Conservation (phyloP, 2,888 invertebrate genomes). For the Mimas tiliae region DNA sequence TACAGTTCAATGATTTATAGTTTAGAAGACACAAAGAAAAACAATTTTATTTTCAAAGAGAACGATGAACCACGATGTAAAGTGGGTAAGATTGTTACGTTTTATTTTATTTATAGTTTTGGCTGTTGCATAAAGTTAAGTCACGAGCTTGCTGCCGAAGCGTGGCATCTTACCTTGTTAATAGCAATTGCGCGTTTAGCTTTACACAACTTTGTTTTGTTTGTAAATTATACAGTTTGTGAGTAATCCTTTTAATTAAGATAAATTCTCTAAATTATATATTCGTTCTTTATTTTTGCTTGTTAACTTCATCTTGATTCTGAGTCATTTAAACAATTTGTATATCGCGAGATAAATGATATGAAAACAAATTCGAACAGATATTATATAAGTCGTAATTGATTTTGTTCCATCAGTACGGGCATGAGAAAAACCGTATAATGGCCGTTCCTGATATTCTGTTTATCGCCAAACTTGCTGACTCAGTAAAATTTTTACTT, state of each 20-base stretch:
- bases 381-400: no score
- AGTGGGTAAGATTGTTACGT: conserved; percentile 19
- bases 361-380: background rate
- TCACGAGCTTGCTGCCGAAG: conserved; percentile 27
- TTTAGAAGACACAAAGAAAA: background rate
- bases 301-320: background rate
- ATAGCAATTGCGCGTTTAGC: background rate
- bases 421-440: no score
- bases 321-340: background rate
- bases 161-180: conserved; percentile 27
- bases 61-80: conserved; percentile 9
- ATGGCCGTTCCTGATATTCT: no score
- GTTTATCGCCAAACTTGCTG: no score
- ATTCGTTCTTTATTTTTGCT: background rate
- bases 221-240: conserved; percentile 5
- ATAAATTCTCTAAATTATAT: background rate
- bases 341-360: background rate
- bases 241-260: background rate
- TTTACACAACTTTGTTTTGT: conserved; percentile 13
- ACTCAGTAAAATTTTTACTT: no score
- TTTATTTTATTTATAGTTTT: conserved; percentile 23
- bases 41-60: background rate
- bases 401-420: no score
- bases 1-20: background rate
- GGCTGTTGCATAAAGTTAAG: conserved; percentile 28